A percentile compares a stretch with the other conserved stretches of the same genome.
Conservation (phyloP, 1,140 invertebrate species). For the Drosophila nigrodunni region DNA sequence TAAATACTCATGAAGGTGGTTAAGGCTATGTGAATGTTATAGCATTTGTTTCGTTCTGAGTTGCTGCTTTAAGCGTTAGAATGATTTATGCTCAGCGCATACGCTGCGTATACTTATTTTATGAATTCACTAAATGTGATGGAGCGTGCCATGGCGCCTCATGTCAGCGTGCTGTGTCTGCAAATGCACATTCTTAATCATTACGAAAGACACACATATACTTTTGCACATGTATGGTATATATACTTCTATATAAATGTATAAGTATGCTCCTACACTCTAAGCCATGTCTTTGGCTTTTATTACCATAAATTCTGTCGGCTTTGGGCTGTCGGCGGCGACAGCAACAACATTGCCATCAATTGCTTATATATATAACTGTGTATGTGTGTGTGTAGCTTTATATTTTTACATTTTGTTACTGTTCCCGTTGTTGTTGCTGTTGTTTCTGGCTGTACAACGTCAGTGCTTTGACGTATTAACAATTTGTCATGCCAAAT, state of each 20-base stretch:
- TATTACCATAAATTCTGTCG: slow-evolving; percentile 75
- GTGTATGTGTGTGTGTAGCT: slow-evolving; percentile 1
- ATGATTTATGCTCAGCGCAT: slow-evolving; percentile 69
- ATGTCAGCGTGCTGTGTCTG: slow-evolving; percentile 54
- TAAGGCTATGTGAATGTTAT: slow-evolving; percentile 8
- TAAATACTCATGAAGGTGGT: slow-evolving; percentile 34
- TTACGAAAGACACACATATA: slow-evolving; percentile 5
- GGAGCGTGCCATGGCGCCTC: slow-evolving; percentile 54
- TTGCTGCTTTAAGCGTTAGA: slow-evolving; percentile 34
- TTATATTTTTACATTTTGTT: slow-evolving; percentile 27
- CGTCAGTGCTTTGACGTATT: slow-evolving; percentile 70
- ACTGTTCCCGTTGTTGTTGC: slow-evolving; percentile 14
- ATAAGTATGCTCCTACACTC: slow-evolving; percentile 1
- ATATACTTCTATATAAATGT: too few relatives aligned
- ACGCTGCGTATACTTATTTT: slow-evolving; percentile 69
- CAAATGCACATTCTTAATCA: slow-evolving; percentile 33
- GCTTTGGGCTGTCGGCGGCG: slow-evolving; percentile 32
- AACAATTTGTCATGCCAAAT: slow-evolving; percentile 80
- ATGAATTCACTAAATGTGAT: slow-evolving; percentile 59
- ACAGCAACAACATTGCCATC: slow-evolving; percentile 32
- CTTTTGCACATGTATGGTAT: too few relatives aligned
- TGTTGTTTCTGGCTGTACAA: slow-evolving; percentile 34
- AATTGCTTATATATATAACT: slow-evolving; percentile 13
- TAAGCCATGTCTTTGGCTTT: slow-evolving; percentile 62
- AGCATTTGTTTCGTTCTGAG: slow-evolving; percentile 9